phyloP scores from a whole-genome alignment of 2,888 invertebrate species.

The Melinaea marsaeus region DNA sequence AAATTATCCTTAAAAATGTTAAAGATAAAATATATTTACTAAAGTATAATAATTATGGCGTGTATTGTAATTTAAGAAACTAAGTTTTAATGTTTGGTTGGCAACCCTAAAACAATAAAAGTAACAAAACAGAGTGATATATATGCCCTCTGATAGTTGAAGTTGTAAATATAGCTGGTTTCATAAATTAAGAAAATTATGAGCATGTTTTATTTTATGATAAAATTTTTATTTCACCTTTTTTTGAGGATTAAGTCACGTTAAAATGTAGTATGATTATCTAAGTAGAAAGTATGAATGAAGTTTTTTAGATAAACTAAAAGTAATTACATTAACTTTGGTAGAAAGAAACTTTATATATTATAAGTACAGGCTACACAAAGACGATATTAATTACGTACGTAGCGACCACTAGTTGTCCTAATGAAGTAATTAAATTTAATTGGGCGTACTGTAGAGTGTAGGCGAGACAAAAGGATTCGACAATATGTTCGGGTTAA shows the following conservation, averaged over 20 bases:
- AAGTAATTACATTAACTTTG: background rate
- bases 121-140: constrained; percentile 27
- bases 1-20: no score
- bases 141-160: constrained; percentile 31
- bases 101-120: constrained; percentile 4
- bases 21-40: background rate
- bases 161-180: constrained; percentile 26
- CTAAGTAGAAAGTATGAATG: background rate
- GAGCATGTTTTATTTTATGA: constrained; percentile 22
- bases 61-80: background rate
- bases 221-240: background rate
- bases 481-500: constrained; percentile 28
- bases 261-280: background rate
- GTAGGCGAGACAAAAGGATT: constrained; percentile 53
- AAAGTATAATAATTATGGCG: background rate
- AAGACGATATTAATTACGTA: background rate
- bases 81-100: background rate
- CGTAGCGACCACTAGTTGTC: constrained; percentile 14
- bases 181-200: constrained; percentile 25
- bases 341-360: background rate
- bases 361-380: background rate
- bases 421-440: constrained; percentile 45
- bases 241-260: background rate
- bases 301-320: background rate
- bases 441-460: constrained; percentile 48